Base-by-base conservation (phyloP, 2,888 invertebrate genomes). In the Druceiella hillmani region DNA sequence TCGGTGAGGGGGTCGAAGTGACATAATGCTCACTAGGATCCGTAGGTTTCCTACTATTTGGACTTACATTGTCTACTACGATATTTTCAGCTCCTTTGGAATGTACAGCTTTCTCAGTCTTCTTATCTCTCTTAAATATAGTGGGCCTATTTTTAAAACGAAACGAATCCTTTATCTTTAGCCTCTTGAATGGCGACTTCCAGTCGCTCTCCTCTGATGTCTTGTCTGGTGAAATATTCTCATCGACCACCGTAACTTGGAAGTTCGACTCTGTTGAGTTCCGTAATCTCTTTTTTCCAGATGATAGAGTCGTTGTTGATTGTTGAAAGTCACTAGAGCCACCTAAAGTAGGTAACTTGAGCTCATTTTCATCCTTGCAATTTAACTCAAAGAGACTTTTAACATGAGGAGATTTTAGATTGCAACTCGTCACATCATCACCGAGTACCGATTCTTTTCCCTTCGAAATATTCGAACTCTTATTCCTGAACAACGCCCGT, bases 151-250 rank as follows among this genome's bases (percentile, higher is more conserved):
- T 71, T 50, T 72, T 72, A 48, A 72, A 71, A 47, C 70, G 68
- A 50, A 72, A 72, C 0, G 72, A 72, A 50, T 72, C 71, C 48
- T 71, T 72, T 40, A 72, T 70, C 55, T 72, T 72, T 30, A 72
- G 52, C 45, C 69, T 59, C 53, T 72, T 72, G 15, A 72, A 71
- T 3, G 45, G 47, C 2, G 72, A 69, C 50, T 70, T 72, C 71
- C 71, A 71, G 48, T 68, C 60, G 36, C 65, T 66, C 17, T 71
- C 70, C 50, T 70, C 71, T 20, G 63, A 58, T 2, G 30, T 16
- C 54, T 70, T 70, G 41, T 69, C 69, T 2, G 66, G 66, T 4
- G 66, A 68, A 20, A 59, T 51, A 49, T 64, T 63, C 5, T 59
- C 59, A 45, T 66, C 65, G 15, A 65, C 52, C n/a, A 56, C 49